Evolutionary conservation across 2,113 vertebrate species (phyloP).

Genomic region (Gulo gulo): DNA sequence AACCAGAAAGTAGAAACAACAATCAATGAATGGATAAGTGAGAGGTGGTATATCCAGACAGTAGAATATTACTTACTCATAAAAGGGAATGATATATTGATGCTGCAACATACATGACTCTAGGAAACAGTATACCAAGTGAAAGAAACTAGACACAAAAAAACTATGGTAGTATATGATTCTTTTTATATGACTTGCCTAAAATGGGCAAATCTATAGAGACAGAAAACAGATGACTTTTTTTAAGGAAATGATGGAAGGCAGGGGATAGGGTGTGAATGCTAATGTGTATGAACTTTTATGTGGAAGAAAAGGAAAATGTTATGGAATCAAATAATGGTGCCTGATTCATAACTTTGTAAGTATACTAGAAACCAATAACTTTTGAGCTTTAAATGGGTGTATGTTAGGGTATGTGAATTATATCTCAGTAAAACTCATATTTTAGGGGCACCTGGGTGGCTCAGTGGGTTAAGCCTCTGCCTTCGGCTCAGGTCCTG

Average conservation of each 20-base stretch:
- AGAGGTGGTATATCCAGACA: neutral
- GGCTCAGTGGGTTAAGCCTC: too few relatives aligned
- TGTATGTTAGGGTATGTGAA: neutral
- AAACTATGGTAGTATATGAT: neutral
- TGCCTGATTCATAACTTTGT: neutral
- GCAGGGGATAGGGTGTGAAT: neutral
- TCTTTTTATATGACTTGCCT: neutral
- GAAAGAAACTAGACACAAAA: neutral
- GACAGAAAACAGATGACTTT: neutral
- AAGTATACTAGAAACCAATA: neutral
- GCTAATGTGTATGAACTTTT: neutral
- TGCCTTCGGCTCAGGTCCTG: too few relatives aligned
- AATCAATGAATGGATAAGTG: neutral
- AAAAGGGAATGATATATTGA: neutral
- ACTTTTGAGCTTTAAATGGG: neutral
- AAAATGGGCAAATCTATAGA: neutral
- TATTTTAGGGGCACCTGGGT: neutral
- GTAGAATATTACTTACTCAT: neutral
- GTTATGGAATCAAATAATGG: neutral
- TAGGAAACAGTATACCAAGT: neutral
- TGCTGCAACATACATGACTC: neutral
- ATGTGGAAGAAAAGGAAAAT: neutral
- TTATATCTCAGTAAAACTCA: slow-evolving; percentile 11
- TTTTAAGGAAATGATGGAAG: neutral
- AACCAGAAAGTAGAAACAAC: neutral